Evolutionary conservation across 2,113 vertebrate genomes (phyloP).

Genomic region (Oncorhynchus keta): DNA sequence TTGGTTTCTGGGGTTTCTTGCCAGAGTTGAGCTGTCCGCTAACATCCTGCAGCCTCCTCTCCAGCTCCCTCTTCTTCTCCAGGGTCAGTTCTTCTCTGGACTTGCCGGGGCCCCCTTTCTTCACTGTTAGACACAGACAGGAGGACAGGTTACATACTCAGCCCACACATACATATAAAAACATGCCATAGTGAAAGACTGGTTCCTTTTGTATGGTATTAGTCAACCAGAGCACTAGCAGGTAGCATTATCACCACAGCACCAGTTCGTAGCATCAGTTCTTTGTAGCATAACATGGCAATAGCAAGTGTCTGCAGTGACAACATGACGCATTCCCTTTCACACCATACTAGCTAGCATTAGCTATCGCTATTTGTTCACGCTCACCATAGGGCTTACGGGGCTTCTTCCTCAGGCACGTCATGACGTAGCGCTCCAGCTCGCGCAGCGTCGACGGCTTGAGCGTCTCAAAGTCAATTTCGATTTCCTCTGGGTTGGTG

Average conservation of each 20-base stretch:
- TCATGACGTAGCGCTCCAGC: conserved; percentile 90
- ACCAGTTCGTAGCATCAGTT: too few relatives aligned
- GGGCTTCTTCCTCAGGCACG: conserved; percentile 89
- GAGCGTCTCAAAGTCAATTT: conserved; percentile 93
- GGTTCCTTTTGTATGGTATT: too few relatives aligned
- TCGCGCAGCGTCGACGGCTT: conserved; percentile 92
- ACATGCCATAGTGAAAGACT: not conserved
- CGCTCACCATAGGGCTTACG: conserved; percentile 82
- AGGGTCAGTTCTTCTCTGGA: conserved; percentile 90
- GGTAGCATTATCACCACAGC: too few relatives aligned
- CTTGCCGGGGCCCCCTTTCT: conserved; percentile 78
- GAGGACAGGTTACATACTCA: not conserved
- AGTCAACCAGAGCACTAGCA: too few relatives aligned
- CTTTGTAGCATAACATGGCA: too few relatives aligned
- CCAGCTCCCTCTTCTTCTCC: conserved; percentile 90
- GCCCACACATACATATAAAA: not conserved
- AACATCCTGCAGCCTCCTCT: conserved; percentile 90
- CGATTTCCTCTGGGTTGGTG: conserved; percentile 94
- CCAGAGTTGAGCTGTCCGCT: conserved; percentile 91
- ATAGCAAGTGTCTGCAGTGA: too few relatives aligned
- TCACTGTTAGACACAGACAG: conserved; percentile 61
- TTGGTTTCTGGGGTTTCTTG: conserved; percentile 88
- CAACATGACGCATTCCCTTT: too few relatives aligned
- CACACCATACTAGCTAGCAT: too few relatives aligned
- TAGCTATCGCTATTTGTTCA: conserved; percentile 3